Evolutionary conservation across 1,140 invertebrate genomes (phyloP), one percentile per base, ranked within the genome.

Genomic region (Hermetia illucens): DNA sequence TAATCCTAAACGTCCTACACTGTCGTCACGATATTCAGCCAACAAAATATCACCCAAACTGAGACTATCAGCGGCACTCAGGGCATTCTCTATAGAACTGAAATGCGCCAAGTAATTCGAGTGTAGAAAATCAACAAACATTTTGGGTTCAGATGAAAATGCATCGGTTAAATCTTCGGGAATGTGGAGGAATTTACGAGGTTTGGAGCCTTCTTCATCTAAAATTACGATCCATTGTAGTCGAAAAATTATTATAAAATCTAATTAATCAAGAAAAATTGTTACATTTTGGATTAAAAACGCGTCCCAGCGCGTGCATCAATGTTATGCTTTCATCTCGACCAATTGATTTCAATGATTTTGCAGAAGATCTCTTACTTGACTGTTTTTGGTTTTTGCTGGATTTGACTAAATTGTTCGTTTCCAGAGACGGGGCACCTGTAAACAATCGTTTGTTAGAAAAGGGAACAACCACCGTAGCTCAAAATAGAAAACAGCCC

Each of bases 21-120:
- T 60, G 43, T 69, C 66, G 48, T 74, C 77, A 29, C 66, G 65
- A 71, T 78, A 82, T 49, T 80, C 76, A 2, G 68, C 66, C 29
- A 79, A 63, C 47, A 81, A 62, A 34, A 61, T 61, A 49, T 80
- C 75, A 2, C 72, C 65, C 21, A 72, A 50, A 45, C 75, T 78
- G 17, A 83, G 53, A 35, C 69, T 63, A 41, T 76, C 58, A 1
- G 70, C 52, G 10, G 74, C 73, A 34, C 55, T 47, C 20, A 65
- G 53, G 3, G 66, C 63, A 48, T 77, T 64, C 21, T 70, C 61
- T 4, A 77, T 65, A 38, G 63, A 63, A 2, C 66, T 62, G 43
- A 81, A 81, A 44, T 79, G 79, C 29, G 72, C 70, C 19, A 79
- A 50, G 56, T 80, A 83, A 64, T 84, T 84, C 47, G 80, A 77